phyloP scores from a whole-genome alignment of 2,888 invertebrate genomes.

The Drosophila kanekoi region DNA sequence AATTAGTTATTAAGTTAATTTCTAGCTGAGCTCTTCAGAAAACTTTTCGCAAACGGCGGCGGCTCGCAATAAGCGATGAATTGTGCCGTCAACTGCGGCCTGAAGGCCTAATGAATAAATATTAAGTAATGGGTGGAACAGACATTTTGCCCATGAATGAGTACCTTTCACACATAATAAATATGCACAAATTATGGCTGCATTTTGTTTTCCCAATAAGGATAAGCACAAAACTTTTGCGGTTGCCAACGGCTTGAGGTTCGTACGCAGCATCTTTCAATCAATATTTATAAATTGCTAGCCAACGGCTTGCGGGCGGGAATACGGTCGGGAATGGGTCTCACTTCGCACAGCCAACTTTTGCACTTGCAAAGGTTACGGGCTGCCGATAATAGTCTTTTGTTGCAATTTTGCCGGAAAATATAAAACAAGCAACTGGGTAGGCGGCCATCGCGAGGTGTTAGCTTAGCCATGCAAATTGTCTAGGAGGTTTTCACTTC shows the following conservation, averaged over 20 bases:
- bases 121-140: slow-evolving; percentile 13
- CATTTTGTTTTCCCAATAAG: slow-evolving; percentile 14
- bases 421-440: neutral
- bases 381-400: slow-evolving; percentile 26
- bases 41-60: slow-evolving; percentile 31
- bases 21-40: slow-evolving; percentile 23
- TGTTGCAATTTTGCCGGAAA: slow-evolving; percentile 29
- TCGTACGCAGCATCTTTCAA: slow-evolving; percentile 32
- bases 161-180: slow-evolving; percentile 29
- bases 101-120: slow-evolving; percentile 43
- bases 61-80: slow-evolving; percentile 20
- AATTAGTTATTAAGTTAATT: slow-evolving; percentile 37
- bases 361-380: slow-evolving; percentile 14
- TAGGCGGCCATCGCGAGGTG: slow-evolving; percentile 17
- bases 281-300: slow-evolving; percentile 55
- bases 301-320: slow-evolving; percentile 18
- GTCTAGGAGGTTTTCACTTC: slow-evolving; percentile 6
- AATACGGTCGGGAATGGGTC: neutral
- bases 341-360: slow-evolving; percentile 24
- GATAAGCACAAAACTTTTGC: slow-evolving; percentile 28
- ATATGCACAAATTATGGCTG: slow-evolving; percentile 45
- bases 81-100: slow-evolving; percentile 6
- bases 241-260: slow-evolving; percentile 1
- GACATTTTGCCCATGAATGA: neutral
- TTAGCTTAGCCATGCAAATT: slow-evolving; percentile 35